Conservation (phyloP, 2,113 vertebrate species). For the Oryzias celebensis region DNA sequence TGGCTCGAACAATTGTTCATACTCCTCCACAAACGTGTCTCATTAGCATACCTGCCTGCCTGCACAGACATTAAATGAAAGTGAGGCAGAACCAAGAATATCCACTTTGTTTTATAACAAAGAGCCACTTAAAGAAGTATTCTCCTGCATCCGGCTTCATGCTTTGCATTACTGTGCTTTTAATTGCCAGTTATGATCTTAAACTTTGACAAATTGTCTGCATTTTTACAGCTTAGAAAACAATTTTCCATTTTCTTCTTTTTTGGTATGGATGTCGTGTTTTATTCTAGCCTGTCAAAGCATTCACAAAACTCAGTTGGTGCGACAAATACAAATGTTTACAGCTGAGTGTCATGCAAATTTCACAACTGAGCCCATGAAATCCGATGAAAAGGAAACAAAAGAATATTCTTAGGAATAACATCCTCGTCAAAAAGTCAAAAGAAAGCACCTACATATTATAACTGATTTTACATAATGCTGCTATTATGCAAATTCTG, state of each 20-base stretch:
- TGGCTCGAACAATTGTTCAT: conserved; percentile 61
- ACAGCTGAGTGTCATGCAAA: too few species aligned
- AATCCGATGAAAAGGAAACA: too few species aligned
- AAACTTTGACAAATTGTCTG: conserved; percentile 19
- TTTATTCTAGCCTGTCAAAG: conserved; percentile 1
- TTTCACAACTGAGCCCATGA: too few species aligned
- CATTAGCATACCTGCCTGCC: conserved; percentile 70
- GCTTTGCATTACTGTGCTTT: conserved; percentile 45
- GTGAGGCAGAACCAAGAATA: conserved; percentile 59
- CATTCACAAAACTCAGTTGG: too few species aligned
- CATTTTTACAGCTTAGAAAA: too few species aligned
- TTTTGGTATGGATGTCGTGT: conserved; percentile 18
- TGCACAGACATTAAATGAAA: conserved; percentile 63
- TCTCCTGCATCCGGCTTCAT: conserved; percentile 30
- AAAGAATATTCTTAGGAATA: too few species aligned
- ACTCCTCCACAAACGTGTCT: conserved; percentile 45
- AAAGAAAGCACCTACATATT: too few species aligned
- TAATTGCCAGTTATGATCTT: conserved; percentile 52
- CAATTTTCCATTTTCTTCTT: conserved; percentile 30
- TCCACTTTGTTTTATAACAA: conserved; percentile 65
- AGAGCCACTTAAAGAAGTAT: conserved; percentile 38
- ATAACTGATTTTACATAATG: too few species aligned
- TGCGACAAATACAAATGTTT: too few species aligned
- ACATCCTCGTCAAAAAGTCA: too few species aligned
- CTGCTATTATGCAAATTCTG: too few species aligned